Evolutionary conservation across 2,113 vertebrate species (phyloP), one percentile per base, ranked within the genome.

Genomic region (Lagopus leucura): DNA sequence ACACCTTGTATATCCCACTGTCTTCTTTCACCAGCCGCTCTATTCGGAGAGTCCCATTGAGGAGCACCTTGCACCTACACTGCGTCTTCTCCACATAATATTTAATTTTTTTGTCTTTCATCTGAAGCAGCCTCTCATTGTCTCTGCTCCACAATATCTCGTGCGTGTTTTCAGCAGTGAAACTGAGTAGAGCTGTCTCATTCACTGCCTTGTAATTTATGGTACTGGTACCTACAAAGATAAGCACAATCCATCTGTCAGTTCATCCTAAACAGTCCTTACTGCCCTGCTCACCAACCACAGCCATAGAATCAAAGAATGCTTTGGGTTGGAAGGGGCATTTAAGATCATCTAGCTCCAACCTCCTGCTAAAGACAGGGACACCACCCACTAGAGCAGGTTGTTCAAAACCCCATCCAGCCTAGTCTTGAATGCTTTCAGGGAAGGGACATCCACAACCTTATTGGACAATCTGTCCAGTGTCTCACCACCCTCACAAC

Each of bases 51-150:
- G 77, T 89, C 40, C 95, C 93, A 1, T 97, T 94, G 1, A 0
- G 2, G 10, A 91, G 15, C 2, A 96, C 0, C 0, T 1, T 7
- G 32, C 91, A 97, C 28, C 94, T 75, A 76, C 92, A 94, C 17
- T 2, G 4, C 0, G 4, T 4, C 14, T 4, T 63, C 6, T 45
- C 61, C 40, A 3, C 32, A 4, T 84, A 94, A 72, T 90, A 3
- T 17, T 0, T 88, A 1, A 11, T 0, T 0, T 0, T 24, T 1
- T 0, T 36, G 0, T 6, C 1, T 72, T 14, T 76, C 3, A 83
- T 2, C 57, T 54, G 43, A 16, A 93, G 4, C 13, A 80, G 2
- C 20, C 2, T 66, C 3, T 3, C 14, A 1, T 2, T 1, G 8
- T 1, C 20, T 43, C 1, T 95, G 2, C 0, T 1, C 97, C 97